These are phyloP conservation scores for Byasa hedistus DNA, from an alignment of 2,888 invertebrate species.

Conservation along the genomic window DNA sequence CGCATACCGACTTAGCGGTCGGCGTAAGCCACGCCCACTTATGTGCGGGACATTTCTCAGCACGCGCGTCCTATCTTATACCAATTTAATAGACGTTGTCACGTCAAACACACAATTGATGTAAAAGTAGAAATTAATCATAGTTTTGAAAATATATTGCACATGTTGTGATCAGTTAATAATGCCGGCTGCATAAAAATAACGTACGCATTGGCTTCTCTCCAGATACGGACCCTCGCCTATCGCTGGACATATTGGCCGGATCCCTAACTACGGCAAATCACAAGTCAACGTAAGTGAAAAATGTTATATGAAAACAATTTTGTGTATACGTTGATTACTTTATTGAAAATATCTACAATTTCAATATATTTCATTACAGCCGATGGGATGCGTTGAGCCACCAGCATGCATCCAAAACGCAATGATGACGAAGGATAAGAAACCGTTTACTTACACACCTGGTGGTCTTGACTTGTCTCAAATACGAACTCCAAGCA, in stretches of 20 bases:
- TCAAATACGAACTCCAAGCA: conserved; percentile 93
- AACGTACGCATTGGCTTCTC: conserved; percentile 64
- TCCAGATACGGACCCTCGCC: conserved; percentile 70
- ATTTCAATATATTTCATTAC: conserved; percentile 45
- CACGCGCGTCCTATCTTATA: no score
- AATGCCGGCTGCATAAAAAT: conserved; percentile 62
- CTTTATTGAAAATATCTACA: not conserved
- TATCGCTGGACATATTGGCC: conserved; percentile 67
- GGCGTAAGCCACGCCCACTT: no score
- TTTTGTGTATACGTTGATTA: not conserved
- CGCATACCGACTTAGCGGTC: no score
- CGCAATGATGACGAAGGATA: conserved; percentile 97
- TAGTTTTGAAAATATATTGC: conserved; percentile 27
- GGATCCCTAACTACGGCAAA: conserved; percentile 75
- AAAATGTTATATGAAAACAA: not conserved
- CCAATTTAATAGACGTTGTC: no score
- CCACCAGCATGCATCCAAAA: conserved; percentile 95
- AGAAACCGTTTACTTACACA: conserved; percentile 97
- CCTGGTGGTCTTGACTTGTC: conserved; percentile 95
- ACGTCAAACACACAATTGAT: no score
- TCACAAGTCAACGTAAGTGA: conserved; percentile 72
- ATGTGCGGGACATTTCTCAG: no score
- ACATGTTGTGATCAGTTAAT: conserved; percentile 39
- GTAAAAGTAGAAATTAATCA: conserved; percentile 1
- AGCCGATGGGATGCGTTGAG: conserved; percentile 78